Percentiles rank a stretch among this genome's conserved stretches.
Evolutionary conservation across 2,797 vertebrate species (phyloP).

Genomic region (Chrosomus eos): DNA sequence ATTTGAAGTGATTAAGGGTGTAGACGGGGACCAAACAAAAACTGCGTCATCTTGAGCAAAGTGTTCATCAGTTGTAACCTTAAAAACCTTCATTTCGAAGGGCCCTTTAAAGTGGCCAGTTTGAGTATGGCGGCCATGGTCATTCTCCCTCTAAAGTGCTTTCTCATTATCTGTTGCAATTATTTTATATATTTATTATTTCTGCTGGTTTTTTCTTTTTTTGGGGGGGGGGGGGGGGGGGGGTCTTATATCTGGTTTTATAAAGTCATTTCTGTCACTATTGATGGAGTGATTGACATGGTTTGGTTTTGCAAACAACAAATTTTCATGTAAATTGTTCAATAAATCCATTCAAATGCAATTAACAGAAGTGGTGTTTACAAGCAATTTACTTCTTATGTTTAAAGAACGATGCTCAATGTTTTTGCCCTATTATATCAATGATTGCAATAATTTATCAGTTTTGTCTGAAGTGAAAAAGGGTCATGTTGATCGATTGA

Average conservation of each 20-base stretch:
- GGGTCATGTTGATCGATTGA: not conserved
- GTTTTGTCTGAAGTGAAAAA: not conserved
- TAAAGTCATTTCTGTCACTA: not conserved
- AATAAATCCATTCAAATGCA: not conserved
- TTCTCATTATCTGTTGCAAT: too few relatives aligned
- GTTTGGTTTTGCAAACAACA: not conserved
- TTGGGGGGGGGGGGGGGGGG: too few relatives aligned
- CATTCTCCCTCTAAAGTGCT: too few relatives aligned
- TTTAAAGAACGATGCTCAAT: not conserved
- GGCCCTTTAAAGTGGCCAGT: too few relatives aligned
- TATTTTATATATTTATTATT: not conserved
- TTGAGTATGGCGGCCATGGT: too few relatives aligned
- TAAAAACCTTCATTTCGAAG: not conserved
- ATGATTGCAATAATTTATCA: not conserved
- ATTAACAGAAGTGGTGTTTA: not conserved
- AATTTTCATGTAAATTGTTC: not conserved
- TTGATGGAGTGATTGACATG: not conserved
- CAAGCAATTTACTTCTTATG: not conserved
- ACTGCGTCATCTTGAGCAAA: not conserved
- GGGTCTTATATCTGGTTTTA: too few relatives aligned
- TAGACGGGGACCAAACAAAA: too few relatives aligned
- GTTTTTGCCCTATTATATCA: not conserved
- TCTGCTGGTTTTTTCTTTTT: not conserved
- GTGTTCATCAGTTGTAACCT: not conserved
- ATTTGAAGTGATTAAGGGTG: too few relatives aligned